Evolutionary conservation across 2,797 vertebrate species (phyloP), one percentile per base, ranked within the genome.

Genomic region (Siniperca scherzeri): DNA sequence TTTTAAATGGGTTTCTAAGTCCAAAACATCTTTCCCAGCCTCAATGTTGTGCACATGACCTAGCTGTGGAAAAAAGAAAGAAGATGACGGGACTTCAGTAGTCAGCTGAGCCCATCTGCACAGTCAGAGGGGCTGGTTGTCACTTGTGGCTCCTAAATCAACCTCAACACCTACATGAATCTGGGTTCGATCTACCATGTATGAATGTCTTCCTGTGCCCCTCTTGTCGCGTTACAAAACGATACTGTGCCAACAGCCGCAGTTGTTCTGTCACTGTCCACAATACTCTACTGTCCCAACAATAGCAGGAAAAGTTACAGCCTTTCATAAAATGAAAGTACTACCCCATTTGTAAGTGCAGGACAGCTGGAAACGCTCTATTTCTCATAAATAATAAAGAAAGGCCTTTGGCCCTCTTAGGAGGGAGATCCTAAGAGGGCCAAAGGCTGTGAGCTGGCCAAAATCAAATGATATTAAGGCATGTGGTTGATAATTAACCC

Each of bases 301-400:
- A 85, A 87, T 70, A 86, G 78, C 81, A 77, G 82, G 83, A 88
- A 85, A 87, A 91, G 85, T 90, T 89, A 91, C 70, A 87, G 85
- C 81, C 81, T 71, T 57, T 85, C 84, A 87, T 91, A 87, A 92
- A 91, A 91, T 21, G 70, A 75, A 81, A 30, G 38, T 83, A 70
- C 55, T 59, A 69, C 74, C 76, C 77, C 64, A 74, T 84, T 84
- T 89, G 67, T 87, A 81, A 87, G 78, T 71, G 84, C 53, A 56
- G 74, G 88, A 82, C 92, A 92, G 86, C 88, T 93, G 88, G 80
- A 86, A 90, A 87, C 21, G 60, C 85, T 87, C 59, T 84, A 62
- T 55, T 83, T 76, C 68, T 87, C 81, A 84, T 88, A 86, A 91
- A 93, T 89, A 90, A 90, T 40, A 74, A 75, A 89, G 56, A 83